Evolutionary conservation across 2,113 vertebrate species (phyloP).

Genomic region (Passer montanus): DNA sequence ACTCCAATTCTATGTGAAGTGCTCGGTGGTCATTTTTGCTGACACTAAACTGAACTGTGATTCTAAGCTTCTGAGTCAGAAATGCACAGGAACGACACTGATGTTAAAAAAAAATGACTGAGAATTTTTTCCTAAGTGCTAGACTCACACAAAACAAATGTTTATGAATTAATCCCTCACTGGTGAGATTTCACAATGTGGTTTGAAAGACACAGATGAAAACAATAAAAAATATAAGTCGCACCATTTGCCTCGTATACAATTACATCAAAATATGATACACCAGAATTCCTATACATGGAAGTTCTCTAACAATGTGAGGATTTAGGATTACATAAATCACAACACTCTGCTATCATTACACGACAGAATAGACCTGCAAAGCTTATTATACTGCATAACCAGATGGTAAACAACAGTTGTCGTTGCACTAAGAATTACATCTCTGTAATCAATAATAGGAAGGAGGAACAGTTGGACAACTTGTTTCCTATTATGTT

Average conservation of each 20-base stretch:
- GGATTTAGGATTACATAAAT: conserved; percentile 60
- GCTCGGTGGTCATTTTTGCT: not conserved
- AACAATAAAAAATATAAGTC: not conserved
- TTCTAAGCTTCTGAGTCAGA: not conserved
- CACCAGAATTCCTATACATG: conserved; percentile 23
- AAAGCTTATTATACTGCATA: conserved; percentile 70
- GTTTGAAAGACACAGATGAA: conserved; percentile 12
- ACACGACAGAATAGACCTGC: conserved; percentile 55
- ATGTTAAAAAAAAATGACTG: not conserved
- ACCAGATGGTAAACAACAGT: conserved; percentile 75
- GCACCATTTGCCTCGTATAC: not conserved
- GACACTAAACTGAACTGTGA: not conserved
- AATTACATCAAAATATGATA: conserved; percentile 21
- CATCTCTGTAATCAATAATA: conserved; percentile 75
- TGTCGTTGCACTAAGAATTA: conserved; percentile 69
- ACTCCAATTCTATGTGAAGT: not conserved
- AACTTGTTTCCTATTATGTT: conserved; percentile 76
- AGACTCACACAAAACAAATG: not conserved
- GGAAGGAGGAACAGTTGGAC: conserved; percentile 73
- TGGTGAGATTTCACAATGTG: not conserved
- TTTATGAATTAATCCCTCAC: conserved; percentile 9
- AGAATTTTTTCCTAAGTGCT: not conserved
- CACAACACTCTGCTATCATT: conserved; percentile 20
- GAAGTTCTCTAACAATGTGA: conserved; percentile 1
- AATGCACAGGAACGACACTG: not conserved